Conservation (phyloP, 1,140 invertebrate genomes). For the Probaryconus sp. region DNA sequence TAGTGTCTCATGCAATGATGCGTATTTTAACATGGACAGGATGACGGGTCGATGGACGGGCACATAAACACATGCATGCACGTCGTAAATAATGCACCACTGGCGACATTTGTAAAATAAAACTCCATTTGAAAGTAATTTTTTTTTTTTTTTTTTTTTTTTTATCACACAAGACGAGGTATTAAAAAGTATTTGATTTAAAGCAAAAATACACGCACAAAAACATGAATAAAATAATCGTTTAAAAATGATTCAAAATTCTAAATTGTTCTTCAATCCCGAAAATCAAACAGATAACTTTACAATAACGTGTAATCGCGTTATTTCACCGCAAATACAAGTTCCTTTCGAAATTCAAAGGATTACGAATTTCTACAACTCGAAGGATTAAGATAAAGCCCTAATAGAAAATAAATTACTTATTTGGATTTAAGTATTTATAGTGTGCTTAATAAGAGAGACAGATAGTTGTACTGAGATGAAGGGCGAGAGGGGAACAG, state of each 20-base stretch:
- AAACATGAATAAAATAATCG: no score
- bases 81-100: constrained; percentile 30
- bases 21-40: constrained; percentile 61
- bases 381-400: constrained; percentile 45
- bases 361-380: no score
- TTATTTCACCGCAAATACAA: no score
- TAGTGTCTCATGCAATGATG: constrained; percentile 63
- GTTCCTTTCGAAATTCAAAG: no score
- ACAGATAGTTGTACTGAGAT: constrained; percentile 25
- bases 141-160: no score
- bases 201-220: not conserved
- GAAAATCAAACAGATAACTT: no score
- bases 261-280: no score
- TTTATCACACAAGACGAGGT: not conserved
- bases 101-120: constrained; percentile 12
- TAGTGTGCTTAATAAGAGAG: constrained; percentile 56
- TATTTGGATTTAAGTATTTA: constrained; percentile 57
- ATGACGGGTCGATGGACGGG: constrained; percentile 52
- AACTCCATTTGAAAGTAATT: constrained; percentile 23
- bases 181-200: constrained; percentile 1
- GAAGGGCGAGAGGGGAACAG: constrained; percentile 14
- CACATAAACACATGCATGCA: constrained; percentile 44
- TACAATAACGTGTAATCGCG: no score
- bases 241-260: no score
- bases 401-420: constrained; percentile 54